Evolutionary conservation across 1,140 invertebrate species (phyloP).

Genomic region (Stegodyphus mimosarum): DNA sequence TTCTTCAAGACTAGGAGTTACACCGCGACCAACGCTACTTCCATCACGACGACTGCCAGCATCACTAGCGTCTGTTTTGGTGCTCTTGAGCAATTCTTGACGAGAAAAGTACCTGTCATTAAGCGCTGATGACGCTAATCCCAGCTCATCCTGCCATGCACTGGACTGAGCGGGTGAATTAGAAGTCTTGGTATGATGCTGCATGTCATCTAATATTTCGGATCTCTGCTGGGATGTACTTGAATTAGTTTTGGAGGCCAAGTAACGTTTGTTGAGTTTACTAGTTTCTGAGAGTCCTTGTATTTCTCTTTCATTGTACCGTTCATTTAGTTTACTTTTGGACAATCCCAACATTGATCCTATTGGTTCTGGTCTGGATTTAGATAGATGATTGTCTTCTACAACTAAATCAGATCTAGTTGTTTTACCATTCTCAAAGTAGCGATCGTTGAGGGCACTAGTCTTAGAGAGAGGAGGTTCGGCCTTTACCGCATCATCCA

Average conservation of each 20-base stretch:
- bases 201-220: constrained; percentile 7
- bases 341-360: constrained; percentile 74
- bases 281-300: constrained; percentile 62
- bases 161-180: not conserved
- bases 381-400: not conserved
- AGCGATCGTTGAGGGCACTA: constrained; percentile 87
- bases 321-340: constrained; percentile 84
- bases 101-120: constrained; percentile 65
- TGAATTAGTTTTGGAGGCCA: constrained; percentile 8
- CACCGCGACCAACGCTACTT: constrained; percentile 12
- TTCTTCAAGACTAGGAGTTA: constrained; percentile 12
- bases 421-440: constrained; percentile 80
- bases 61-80: constrained; percentile 57
- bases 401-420: constrained; percentile 77
- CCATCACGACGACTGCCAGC: constrained; percentile 22
- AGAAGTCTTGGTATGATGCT: not conserved
- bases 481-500: constrained; percentile 12
- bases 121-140: constrained; percentile 64
- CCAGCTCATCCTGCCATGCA: constrained; percentile 62
- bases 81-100: constrained; percentile 61
- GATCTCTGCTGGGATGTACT: not conserved
- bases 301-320: constrained; percentile 71
- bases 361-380: not conserved
- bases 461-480: constrained; percentile 76
- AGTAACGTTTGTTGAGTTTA: constrained; percentile 59